Evolutionary conservation across 2,888 invertebrate genomes (phyloP).

Genomic region (Odiellus spinosus): DNA sequence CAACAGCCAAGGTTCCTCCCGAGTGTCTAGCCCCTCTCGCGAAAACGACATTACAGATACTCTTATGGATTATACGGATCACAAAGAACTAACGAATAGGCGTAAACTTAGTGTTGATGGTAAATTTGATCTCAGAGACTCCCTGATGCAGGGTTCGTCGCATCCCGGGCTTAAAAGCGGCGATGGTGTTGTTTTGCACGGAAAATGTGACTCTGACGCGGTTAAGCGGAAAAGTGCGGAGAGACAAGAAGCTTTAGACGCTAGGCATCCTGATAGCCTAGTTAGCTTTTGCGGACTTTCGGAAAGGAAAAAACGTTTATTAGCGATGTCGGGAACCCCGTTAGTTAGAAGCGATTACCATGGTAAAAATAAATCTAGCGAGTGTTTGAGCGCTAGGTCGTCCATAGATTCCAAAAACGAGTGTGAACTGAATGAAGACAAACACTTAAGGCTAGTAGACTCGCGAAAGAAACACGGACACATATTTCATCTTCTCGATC

Average conservation of each 20-base stretch:
- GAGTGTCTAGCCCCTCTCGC: conserved; percentile 14
- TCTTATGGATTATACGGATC: conserved; percentile 9
- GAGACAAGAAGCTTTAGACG: not conserved
- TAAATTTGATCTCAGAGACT: conserved; percentile 6
- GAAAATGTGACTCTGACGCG: not conserved
- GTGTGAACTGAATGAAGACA: no score
- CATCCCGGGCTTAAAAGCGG: not conserved
- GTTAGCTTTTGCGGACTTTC: conserved; percentile 9
- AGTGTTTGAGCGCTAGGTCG: no score
- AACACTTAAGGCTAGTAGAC: conserved; percentile 14
- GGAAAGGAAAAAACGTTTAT: conserved; percentile 17
- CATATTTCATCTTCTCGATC: conserved; percentile 27
- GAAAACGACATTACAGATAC: conserved; percentile 7
- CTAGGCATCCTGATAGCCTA: conserved; percentile 3
- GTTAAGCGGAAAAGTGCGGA: not conserved
- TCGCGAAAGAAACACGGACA: conserved; percentile 28
- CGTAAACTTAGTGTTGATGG: conserved; percentile 10
- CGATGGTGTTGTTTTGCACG: not conserved
- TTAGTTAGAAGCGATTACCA: conserved; percentile 1
- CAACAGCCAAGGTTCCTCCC: conserved; percentile 15
- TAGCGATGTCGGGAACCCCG: conserved; percentile 2
- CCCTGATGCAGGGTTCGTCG: not conserved
- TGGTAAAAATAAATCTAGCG: not conserved
- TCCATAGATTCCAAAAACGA: no score
- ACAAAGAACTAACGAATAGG: conserved; percentile 4